Evolutionary conservation across 2,797 vertebrate genomes (phyloP), one percentile per base, ranked within the genome.

Genomic region (Heteromormyrus szaboi): DNA sequence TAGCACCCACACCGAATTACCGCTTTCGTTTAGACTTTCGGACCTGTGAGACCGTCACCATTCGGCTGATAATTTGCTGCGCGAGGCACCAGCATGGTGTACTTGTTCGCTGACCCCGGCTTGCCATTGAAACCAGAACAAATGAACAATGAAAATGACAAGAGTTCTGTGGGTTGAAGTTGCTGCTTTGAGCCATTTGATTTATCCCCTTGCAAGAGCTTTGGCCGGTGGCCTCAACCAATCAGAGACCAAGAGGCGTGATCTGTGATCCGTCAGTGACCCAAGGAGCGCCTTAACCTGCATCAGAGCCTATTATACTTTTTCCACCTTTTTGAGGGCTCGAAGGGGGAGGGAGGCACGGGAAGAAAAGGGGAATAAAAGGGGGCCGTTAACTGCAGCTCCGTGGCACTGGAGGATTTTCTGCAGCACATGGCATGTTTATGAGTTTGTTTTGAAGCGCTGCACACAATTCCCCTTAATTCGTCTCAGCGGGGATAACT

Each of bases 391-490:
- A 89, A 91, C 86, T 87, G 89, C 85, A 91, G 89, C 91, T 93
- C 37, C 8, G 87, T 51, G 48, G 50, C 25, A 83, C 88, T 54
- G n/a, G n/a, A 62, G 51, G 90, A 62, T 90, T 85, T 90, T 90
- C 90, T 91, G 90, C 92, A 93, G 92, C 91, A 92, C 91, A 90
- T 93, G 94, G 93, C 93, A 94, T 95, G 93, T 94, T 95, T 94
- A 94, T 94, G 90, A 92, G 94, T 93, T 94, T 94, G 94, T 94
- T 94, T 95, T 95, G 92, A 95, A 95, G 94, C 93, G 89, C 91
- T 65, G 79, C 87, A 54, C 81, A 89, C 59, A 88, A 88, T 85
- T 79, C 87, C 59, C 54, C 86, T 90, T 93, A 92, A 93, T 94
- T 92, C 93, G 90, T 88, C 93, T 92, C 93, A 93, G 93, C 89